phyloP scores from a whole-genome alignment of 2,888 invertebrate species.

The Eupithecia centaureata region DNA sequence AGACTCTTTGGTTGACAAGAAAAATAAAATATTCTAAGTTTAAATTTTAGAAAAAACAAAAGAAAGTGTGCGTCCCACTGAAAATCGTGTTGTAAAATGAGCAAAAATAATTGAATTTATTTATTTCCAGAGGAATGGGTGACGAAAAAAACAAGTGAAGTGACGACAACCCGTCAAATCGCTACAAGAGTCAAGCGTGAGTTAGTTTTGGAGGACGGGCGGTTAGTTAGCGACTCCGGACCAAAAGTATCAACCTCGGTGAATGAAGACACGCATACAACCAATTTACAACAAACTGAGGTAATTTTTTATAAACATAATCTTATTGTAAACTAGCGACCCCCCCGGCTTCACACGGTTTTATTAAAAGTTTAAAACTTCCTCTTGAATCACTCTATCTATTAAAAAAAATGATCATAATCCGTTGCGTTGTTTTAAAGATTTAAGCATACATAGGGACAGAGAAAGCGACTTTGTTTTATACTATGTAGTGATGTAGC shows the following conservation, averaged over 20 bases:
- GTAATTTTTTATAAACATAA: too few relatives aligned
- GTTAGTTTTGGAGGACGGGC: slow-evolving; percentile 94
- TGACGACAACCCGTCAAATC: slow-evolving; percentile 95
- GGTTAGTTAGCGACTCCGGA: slow-evolving; percentile 94
- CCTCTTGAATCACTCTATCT: too few relatives aligned
- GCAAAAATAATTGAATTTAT: slow-evolving; percentile 1
- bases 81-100: slow-evolving; percentile 8
- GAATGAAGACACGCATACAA: slow-evolving; percentile 95
- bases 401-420: too few relatives aligned
- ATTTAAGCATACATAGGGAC: too few relatives aligned
- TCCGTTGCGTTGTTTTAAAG: too few relatives aligned
- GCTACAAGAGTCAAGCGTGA: slow-evolving; percentile 95
- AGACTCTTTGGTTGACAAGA: background rate
- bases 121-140: slow-evolving; percentile 93
- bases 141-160: slow-evolving; percentile 94
- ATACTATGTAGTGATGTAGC: too few relatives aligned
- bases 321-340: too few relatives aligned
- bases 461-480: too few relatives aligned
- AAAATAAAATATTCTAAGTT: slow-evolving; percentile 2
- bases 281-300: slow-evolving; percentile 95
- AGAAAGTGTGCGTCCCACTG: background rate
- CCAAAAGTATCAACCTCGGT: slow-evolving; percentile 96
- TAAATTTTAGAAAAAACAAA: slow-evolving; percentile 1
- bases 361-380: too few relatives aligned
- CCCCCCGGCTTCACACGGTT: too few relatives aligned